Base-by-base conservation (phyloP, 2,113 vertebrate species). In the Gracilinanus agilis region DNA sequence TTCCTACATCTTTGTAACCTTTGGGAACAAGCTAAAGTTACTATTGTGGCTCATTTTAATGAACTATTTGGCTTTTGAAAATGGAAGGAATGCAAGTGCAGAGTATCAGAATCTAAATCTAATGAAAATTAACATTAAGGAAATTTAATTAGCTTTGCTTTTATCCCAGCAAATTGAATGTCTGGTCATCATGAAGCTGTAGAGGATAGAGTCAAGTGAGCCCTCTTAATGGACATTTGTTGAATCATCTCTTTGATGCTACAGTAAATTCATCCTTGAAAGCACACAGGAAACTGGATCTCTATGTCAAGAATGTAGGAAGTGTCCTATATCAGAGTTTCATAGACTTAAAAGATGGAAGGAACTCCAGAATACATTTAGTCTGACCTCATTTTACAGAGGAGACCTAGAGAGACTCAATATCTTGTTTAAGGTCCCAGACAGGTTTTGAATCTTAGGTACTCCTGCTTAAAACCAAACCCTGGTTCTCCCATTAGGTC, bases 121-220 rank as follows among this genome's bases (percentile, higher is more conserved):
- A 93, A 55, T 83, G 16, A 9, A 95, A 55, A 94, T 89, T 23
- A 83, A n/a, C 55, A 49, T 93, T 94, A 96, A 40, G 89, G 75
- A 67, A 95, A 96, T 95, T 93, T 94, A 96, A 95, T 95, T 67
- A 94, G 61, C 44, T 91, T 93, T n/a, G 29, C 95, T 96, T 89
- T 95, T 94, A 92, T 94, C 54, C 92, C 9, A 92, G 55, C 24
- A 95, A 96, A 90, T 93, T 96, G 67, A 93, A 90, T 95, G 40
- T 88, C 56, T 90, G n/a, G 34, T 16, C 67, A 61, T 96, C 88
- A 92, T 95, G 93, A 91, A 53, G 91, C 92, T 95, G 44, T 88
- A 91, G 67, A 90, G 44, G 54, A 91, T 88, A 56, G 53, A 96
- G 67, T 92, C 53, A 93, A 96, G 27, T 11, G 61, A 96, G 34